Base-by-base conservation (phyloP, 2,888 invertebrate genomes). In the Crossocerus cetratus region DNA sequence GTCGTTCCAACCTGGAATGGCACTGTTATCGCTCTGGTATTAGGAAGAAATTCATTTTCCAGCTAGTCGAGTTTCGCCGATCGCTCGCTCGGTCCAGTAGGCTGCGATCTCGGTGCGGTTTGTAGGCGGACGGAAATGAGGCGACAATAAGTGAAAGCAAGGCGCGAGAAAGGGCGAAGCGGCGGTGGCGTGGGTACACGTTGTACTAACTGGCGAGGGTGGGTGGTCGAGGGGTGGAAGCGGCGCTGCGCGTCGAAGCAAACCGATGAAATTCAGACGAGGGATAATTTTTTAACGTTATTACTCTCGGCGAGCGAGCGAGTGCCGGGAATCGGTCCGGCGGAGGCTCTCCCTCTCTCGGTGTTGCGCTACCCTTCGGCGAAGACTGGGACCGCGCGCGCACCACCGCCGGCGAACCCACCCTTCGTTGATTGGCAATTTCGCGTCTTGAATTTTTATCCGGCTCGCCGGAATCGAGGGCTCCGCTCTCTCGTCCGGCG, bases 361-460 rank as follows among this genome's bases (percentile, higher is more conserved):
- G 49, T 5, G 32, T 49, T 14, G 49, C n/a, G n/a, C 49, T 72
- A 67, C 72, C 67, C 75, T 44, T 64, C 70, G 44, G 58, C 75
- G 56, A 65, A 32, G 32, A 32, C 32, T 32, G 32, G 32, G 8
- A 32, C 32, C 32, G 32, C 32, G 32, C 61, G 65, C 64, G 65
- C 61, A 60, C 75, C 64, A 55, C 65, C 68, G 63, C 77, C 69
- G 72, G 62, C 60, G 64, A 58, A 45, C 77, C 76, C 78, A 77
- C 82, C 82, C 83, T 80, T 82, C 86, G 85, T 86, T 90, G 90
- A 90, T 90, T 90, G 90, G 86, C 89, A 90, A 90, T 90, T 90
- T 89, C 87, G 86, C 89, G 89, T 90, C 90, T 90, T 90, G 90
- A 89, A 90, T 90, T 90, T 90, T 90, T 90, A 89, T 88, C 86